These are phyloP conservation scores for Bombus difficillimus DNA, from an alignment of 1,140 invertebrate genomes.

Conservation along the genomic window DNA sequence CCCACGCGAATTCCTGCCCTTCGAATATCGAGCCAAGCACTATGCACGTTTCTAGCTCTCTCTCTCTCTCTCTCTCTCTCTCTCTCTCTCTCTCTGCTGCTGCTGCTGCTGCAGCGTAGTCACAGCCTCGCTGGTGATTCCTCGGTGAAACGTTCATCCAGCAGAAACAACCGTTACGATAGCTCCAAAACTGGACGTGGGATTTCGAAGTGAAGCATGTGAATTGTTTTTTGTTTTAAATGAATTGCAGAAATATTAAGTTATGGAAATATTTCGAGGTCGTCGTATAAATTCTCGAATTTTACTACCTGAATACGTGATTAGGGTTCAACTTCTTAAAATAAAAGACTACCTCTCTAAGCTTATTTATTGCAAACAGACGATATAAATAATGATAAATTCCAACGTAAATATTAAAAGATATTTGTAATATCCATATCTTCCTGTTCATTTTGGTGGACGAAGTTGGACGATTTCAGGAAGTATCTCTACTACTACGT, in stretches of 20 bases:
- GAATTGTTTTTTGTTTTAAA: neutral
- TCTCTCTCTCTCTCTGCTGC: too few relatives aligned
- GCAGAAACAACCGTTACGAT: neutral
- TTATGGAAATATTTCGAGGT: neutral
- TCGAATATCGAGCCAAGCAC: constrained; percentile 1
- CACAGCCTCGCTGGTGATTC: neutral
- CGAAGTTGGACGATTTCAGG: too few relatives aligned
- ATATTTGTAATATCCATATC: too few relatives aligned
- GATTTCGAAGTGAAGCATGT: neutral
- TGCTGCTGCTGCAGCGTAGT: neutral
- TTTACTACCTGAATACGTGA: neutral
- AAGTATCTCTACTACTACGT: too few relatives aligned
- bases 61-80: too few relatives aligned
- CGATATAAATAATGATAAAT: too few relatives aligned
- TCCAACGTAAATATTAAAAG: too few relatives aligned
- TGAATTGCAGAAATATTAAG: neutral
- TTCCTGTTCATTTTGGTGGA: too few relatives aligned
- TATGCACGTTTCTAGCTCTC: neutral
- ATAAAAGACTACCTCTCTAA: neutral
- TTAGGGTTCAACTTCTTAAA: too few relatives aligned
- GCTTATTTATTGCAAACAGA: neutral
- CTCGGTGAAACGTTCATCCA: too few relatives aligned
- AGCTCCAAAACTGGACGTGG: neutral
- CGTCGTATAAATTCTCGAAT: neutral
- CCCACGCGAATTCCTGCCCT: constrained; percentile 7